These are phyloP conservation scores for Drosophila lini DNA, from an alignment of 1,140 invertebrate genomes.

Conservation along the genomic window DNA sequence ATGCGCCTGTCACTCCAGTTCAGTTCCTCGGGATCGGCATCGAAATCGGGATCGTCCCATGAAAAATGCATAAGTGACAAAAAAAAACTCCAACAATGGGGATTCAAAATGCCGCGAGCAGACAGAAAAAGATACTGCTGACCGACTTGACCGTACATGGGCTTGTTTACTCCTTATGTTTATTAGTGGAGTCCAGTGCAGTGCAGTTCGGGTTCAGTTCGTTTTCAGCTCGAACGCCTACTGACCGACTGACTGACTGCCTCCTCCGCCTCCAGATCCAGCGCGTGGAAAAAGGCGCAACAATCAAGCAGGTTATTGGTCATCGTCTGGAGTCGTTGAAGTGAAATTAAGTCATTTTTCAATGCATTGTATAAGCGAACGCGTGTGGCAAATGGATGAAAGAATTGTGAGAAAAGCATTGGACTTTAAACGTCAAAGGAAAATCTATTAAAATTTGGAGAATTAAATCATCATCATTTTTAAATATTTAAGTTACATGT, in stretches of 20 bases:
- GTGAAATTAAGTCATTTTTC: slow-evolving; percentile 66
- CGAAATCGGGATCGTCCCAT: slow-evolving; percentile 37
- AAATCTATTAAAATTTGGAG: not conserved
- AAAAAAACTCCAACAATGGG: slow-evolving; percentile 56
- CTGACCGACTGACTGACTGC: slow-evolving; percentile 46
- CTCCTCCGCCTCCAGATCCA: slow-evolving; percentile 9
- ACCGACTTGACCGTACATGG: slow-evolving; percentile 74
- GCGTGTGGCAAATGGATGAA: slow-evolving; percentile 28
- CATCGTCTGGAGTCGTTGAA: slow-evolving; percentile 31
- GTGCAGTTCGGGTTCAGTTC: slow-evolving; percentile 10
- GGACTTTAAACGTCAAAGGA: not conserved
- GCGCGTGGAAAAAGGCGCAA: slow-evolving; percentile 4
- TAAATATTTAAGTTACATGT: too few relatives aligned
- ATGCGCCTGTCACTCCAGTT: slow-evolving; percentile 53
- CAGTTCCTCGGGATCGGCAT: slow-evolving; percentile 16
- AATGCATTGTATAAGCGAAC: slow-evolving; percentile 35
- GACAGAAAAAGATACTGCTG: slow-evolving; percentile 64
- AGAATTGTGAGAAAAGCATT: not conserved
- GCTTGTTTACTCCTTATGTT: slow-evolving; percentile 80
- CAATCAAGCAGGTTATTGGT: slow-evolving; percentile 52
- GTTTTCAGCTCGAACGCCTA: slow-evolving; percentile 42
- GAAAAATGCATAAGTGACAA: slow-evolving; percentile 77
- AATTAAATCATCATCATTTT: too few relatives aligned
- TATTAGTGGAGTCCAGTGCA: slow-evolving; percentile 55
- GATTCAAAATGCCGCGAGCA: slow-evolving; percentile 37